phyloP scores from a whole-genome alignment of 2,797 vertebrate species.

The Molossus molossus region DNA sequence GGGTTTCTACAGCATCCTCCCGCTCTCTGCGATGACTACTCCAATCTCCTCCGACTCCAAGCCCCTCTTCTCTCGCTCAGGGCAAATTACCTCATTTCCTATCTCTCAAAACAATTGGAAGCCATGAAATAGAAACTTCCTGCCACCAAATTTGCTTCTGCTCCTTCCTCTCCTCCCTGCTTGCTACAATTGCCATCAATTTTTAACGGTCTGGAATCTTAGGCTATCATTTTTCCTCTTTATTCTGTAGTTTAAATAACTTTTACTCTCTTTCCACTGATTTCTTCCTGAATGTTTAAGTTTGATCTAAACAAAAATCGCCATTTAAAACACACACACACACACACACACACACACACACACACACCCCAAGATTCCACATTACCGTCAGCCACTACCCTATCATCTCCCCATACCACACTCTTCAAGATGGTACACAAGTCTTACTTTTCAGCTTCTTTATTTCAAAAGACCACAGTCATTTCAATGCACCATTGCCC shows the following conservation, averaged over 20 bases:
- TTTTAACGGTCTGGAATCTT: background rate
- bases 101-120: background rate
- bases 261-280: background rate
- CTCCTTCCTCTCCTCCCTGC: background rate
- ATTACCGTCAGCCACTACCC: background rate
- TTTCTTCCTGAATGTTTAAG: background rate
- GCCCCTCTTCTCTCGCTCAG: background rate
- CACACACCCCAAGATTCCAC: background rate
- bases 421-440: background rate
- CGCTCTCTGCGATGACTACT: background rate
- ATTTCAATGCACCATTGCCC: background rate
- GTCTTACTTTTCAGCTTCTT: background rate
- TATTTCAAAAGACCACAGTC: background rate
- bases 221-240: background rate
- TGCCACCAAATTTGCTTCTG: background rate
- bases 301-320: slow-evolving; percentile 12
- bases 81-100: background rate
- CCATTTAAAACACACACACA: background rate
- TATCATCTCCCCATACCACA: background rate
- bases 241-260: background rate
- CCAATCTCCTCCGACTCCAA: background rate
- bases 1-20: background rate
- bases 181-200: background rate
- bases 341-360: background rate
- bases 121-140: background rate